phyloP scores from a whole-genome alignment of 2,888 invertebrate species.

The Tinea pellionella region DNA sequence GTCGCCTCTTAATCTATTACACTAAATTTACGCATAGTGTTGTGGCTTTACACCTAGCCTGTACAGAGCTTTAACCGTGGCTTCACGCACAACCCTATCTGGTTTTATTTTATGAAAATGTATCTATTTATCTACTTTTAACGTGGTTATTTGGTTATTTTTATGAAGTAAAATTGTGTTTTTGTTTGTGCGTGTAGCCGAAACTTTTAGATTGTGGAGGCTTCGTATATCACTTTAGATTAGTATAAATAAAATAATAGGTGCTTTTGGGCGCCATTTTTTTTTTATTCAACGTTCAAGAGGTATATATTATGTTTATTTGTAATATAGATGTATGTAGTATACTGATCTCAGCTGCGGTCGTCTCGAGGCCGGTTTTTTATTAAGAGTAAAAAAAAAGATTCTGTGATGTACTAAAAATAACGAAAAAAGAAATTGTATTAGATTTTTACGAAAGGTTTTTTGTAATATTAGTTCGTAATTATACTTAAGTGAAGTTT shows the following conservation, averaged over 20 bases:
- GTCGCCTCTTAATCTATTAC: conserved; percentile 23
- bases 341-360: conserved; percentile 60
- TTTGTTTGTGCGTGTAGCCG: neutral
- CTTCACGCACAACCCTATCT: neutral
- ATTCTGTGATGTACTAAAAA: conserved; percentile 60
- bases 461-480: conserved; percentile 36
- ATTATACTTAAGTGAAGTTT: conserved; percentile 62
- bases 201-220: neutral
- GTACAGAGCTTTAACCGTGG: conserved; percentile 42
- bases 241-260: neutral
- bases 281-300: neutral
- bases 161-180: no score
- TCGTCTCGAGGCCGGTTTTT: conserved; percentile 23
- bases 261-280: neutral
- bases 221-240: neutral
- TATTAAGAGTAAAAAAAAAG: neutral
- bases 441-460: conserved; percentile 62
- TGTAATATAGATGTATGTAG: conserved; percentile 26
- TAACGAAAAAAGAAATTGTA: conserved; percentile 41
- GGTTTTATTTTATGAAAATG: neutral
- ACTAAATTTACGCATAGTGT: neutral
- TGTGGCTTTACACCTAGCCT: neutral
- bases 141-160: neutral
- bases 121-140: neutral
- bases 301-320: neutral